phyloP scores from a whole-genome alignment of 2,888 invertebrate genomes.

The Desoria tigrina region DNA sequence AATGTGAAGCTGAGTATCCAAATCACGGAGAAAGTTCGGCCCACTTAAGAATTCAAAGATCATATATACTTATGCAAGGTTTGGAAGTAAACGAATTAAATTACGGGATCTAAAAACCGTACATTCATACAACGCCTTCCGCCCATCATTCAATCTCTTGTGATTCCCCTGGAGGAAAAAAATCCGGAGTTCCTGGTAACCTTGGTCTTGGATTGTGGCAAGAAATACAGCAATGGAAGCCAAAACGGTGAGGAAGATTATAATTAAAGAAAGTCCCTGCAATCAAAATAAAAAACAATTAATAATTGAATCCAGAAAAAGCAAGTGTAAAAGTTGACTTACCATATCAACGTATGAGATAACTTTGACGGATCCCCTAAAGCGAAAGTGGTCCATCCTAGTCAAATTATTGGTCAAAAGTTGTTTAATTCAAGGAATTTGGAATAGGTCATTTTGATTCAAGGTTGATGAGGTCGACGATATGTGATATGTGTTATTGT shows the following conservation, averaged over 20 bases:
- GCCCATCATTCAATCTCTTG: conserved; percentile 18
- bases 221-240: conserved; percentile 44
- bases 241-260: conserved; percentile 42
- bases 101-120: neutral
- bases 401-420: too few relatives aligned
- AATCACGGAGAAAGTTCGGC: conserved; percentile 40
- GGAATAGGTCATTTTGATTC: too few relatives aligned
- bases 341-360: conserved; percentile 44
- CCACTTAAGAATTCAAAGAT: conserved; percentile 29
- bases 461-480: too few relatives aligned
- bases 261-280: conserved; percentile 42
- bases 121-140: conserved; percentile 32
- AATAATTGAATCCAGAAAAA: neutral
- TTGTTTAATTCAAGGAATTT: too few relatives aligned
- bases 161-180: conserved; percentile 28
- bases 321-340: too few relatives aligned
- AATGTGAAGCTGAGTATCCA: conserved; percentile 49
- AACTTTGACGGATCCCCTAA: conserved; percentile 38
- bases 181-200: conserved; percentile 41
- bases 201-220: conserved; percentile 40
- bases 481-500: too few relatives aligned
- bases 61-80: neutral
- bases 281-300: conserved; percentile 16
- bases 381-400: conserved; percentile 42
- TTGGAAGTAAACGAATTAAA: neutral